Conservation (phyloP, 2,113 vertebrate genomes). For the Rutilus rutilus region DNA sequence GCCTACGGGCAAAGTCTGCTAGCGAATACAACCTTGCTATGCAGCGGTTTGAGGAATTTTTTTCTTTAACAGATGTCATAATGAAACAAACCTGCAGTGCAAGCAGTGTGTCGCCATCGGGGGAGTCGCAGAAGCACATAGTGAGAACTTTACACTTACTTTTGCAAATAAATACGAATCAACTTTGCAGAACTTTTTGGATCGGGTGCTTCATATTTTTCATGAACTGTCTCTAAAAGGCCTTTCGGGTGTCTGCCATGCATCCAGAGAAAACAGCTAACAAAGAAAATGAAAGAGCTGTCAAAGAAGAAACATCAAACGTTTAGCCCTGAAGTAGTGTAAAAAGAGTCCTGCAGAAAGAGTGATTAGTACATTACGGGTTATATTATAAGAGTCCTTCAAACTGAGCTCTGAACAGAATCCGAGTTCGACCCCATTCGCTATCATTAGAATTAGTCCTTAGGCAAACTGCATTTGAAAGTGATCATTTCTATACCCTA, state of each 20-base stretch:
- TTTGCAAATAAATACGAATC: constrained; percentile 23
- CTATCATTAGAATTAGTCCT: not conserved
- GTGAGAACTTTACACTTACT: constrained; percentile 17
- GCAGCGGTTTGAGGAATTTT: not conserved
- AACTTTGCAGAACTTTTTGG: not conserved
- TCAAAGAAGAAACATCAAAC: constrained; percentile 29
- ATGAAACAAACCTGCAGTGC: constrained; percentile 35
- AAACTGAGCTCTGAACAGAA: not conserved
- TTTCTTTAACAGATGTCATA: constrained; percentile 20
- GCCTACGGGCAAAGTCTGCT: constrained; percentile 59
- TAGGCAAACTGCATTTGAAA: not conserved
- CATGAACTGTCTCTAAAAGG: constrained; percentile 22
- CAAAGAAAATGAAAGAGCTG: constrained; percentile 39
- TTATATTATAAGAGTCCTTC: not conserved
- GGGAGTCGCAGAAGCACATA: not conserved
- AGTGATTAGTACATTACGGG: constrained; percentile 7
- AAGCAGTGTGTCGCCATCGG: not conserved
- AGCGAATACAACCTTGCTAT: constrained; percentile 26
- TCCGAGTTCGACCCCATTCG: not conserved
- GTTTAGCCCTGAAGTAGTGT: constrained; percentile 48
- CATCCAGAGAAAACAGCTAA: constrained; percentile 19
- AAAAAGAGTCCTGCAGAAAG: constrained; percentile 30
- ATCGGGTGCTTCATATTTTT: constrained; percentile 12
- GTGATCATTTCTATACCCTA: not conserved
- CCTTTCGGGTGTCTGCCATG: constrained; percentile 26